Conservation (phyloP, 2,797 vertebrate genomes). For the Crenuchus spilurus region DNA sequence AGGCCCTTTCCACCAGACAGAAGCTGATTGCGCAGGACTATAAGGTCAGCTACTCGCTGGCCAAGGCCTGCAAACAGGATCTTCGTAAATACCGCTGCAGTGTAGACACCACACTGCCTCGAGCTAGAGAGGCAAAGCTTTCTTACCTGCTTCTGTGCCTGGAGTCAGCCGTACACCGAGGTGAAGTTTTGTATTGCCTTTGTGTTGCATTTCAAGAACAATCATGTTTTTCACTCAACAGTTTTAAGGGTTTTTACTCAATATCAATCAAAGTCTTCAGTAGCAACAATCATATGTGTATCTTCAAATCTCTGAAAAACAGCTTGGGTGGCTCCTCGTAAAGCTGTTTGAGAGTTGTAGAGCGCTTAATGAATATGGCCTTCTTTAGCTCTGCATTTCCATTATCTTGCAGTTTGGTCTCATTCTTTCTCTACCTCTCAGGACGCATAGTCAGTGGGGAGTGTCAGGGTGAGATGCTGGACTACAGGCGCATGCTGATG, state of each 20-base stretch:
- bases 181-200: slow-evolving; percentile 62
- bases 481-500: slow-evolving; percentile 97
- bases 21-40: slow-evolving; percentile 98
- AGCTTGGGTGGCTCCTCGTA: too few species aligned
- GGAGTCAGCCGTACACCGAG: slow-evolving; percentile 93
- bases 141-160: slow-evolving; percentile 95
- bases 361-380: too few species aligned
- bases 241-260: too few species aligned
- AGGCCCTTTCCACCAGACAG: slow-evolving; percentile 93
- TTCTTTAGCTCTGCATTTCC: not conserved
- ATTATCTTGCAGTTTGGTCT: not conserved
- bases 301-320: too few species aligned
- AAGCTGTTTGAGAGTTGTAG: too few species aligned
- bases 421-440: slow-evolving; percentile 55
- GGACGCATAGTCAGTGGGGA: slow-evolving; percentile 92
- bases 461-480: slow-evolving; percentile 98
- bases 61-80: slow-evolving; percentile 94
- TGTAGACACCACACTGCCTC: slow-evolving; percentile 88
- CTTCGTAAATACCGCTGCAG: slow-evolving; percentile 93
- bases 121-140: slow-evolving; percentile 90
- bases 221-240: too few species aligned
- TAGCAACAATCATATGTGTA: too few species aligned
- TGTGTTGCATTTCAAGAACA: not conserved
- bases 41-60: slow-evolving; percentile 97
- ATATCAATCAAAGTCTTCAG: too few species aligned